These are phyloP conservation scores for Drosophila nannoptera DNA, from an alignment of 1,140 invertebrate species.

Conservation along the genomic window DNA sequence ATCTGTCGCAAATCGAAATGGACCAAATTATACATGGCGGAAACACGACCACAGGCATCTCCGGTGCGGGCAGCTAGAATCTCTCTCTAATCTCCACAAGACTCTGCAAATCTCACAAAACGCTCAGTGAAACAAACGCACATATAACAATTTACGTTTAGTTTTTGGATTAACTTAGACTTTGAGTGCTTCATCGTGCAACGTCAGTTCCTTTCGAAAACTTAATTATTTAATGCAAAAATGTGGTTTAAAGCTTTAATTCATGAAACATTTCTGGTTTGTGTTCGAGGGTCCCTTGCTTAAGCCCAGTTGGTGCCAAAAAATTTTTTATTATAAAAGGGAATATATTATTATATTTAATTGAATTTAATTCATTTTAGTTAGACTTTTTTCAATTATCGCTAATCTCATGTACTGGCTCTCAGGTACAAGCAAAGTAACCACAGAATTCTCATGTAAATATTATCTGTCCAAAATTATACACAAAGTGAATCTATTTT, in stretches of 20 bases:
- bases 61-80: slow-evolving; percentile 56
- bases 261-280: slow-evolving; percentile 1
- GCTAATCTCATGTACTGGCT: slow-evolving; percentile 15
- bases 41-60: slow-evolving; percentile 61
- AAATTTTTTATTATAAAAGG: slow-evolving; percentile 32
- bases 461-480: background rate
- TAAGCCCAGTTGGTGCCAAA: slow-evolving; percentile 48
- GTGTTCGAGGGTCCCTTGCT: slow-evolving; percentile 25
- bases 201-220: slow-evolving; percentile 60
- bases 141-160: background rate
- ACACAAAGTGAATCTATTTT: slow-evolving; percentile 46
- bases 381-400: too few species aligned
- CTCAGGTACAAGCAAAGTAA: slow-evolving; percentile 52
- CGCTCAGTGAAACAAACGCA: slow-evolving; percentile 27
- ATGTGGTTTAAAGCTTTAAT: slow-evolving; percentile 64
- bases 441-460: slow-evolving; percentile 24
- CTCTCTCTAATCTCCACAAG: background rate
- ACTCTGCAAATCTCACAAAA: slow-evolving; percentile 21
- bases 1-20: slow-evolving; percentile 71
- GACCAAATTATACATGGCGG: slow-evolving; percentile 70
- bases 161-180: slow-evolving; percentile 18
- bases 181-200: slow-evolving; percentile 52
- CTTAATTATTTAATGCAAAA: slow-evolving; percentile 44
- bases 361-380: background rate
- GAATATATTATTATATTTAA: background rate